Base-by-base conservation (phyloP, 1,140 invertebrate species). In the Cydia amplana region DNA sequence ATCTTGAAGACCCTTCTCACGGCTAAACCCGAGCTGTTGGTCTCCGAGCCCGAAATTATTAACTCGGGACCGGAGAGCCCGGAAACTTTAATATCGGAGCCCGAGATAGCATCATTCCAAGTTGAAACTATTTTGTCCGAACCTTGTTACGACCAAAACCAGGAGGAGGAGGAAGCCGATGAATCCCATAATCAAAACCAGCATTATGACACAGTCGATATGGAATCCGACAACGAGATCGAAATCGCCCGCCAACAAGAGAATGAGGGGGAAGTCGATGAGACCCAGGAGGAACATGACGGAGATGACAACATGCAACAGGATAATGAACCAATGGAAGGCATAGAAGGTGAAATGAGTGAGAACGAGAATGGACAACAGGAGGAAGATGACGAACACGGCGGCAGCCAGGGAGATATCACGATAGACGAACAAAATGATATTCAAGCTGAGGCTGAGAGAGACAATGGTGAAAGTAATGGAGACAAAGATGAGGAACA, bases 1-100 rank as follows among this genome's bases (percentile, higher is more conserved):
- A 93, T 93, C 75, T 82, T 93, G 36, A 93, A 93, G 80, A 92
- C 91, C 12, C 80, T 93, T 20, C 78, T 93, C 4, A 93, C 93
- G 1, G 78, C 90, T 1, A 91, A 90, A 82, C 88, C 90, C 5
- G 91, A 93, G 80, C 85, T 91, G 64, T 77, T 91, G 32, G 86
- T 93, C 1, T 91, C 92, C 0, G 93, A 93, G 76, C 91, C 91
- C 20, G 93, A 93, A 85, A 91, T 91, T 72, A 74, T 93, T 9
- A 90, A 91, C 78, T 93, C 92, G 16, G 86, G 86, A 2, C 92
- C 92, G 9, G 93, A 91, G 80, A 93, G 92, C 78, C 91, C 93
- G 0, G 93, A 93, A 77, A 92, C 91, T 36, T 83, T 93, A 55
- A 92, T 93, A 82, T 93, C 93, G 9, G 92, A 93, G 80, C 91